Conservation (phyloP, 92 coral and sea anemone genomes). For the Diadumene lineata region DNA sequence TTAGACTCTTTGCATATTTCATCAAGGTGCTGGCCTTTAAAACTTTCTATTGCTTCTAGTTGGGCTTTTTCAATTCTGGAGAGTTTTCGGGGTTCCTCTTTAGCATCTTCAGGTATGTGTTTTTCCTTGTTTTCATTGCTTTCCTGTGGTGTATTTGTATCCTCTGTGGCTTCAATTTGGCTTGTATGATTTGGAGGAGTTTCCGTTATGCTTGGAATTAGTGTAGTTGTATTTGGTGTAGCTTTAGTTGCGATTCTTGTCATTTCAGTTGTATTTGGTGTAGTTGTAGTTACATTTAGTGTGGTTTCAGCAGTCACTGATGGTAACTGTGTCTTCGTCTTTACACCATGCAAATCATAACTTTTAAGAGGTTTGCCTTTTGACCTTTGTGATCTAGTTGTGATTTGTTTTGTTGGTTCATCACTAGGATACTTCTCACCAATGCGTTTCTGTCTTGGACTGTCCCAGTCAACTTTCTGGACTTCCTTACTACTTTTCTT, state of each 20-base stretch:
- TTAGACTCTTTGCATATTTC: constrained; percentile 68
- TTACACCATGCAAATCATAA: too few relatives aligned
- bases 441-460: not conserved
- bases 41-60: constrained; percentile 74
- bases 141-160: not conserved
- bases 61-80: constrained; percentile 72
- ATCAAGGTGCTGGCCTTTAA: constrained; percentile 64
- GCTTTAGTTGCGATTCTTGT: constrained; percentile 30
- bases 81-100: constrained; percentile 15
- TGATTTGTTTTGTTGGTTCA: constrained; percentile 14
- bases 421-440: not conserved
- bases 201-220: not conserved
- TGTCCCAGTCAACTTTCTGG: not conserved
- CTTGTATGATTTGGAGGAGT: not conserved
- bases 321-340: too few relatives aligned
- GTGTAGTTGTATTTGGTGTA: not conserved
- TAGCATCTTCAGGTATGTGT: not conserved
- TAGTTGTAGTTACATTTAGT: constrained; percentile 28
- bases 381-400: constrained; percentile 50
- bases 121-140: not conserved
- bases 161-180: not conserved
- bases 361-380: constrained; percentile 50
- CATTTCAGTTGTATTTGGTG: not conserved
- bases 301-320: too few relatives aligned
- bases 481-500: not conserved